Evolutionary conservation across 2,888 invertebrate genomes (phyloP), one percentile per base, ranked within the genome.

Genomic region (Dorcus parallelipipedus): DNA sequence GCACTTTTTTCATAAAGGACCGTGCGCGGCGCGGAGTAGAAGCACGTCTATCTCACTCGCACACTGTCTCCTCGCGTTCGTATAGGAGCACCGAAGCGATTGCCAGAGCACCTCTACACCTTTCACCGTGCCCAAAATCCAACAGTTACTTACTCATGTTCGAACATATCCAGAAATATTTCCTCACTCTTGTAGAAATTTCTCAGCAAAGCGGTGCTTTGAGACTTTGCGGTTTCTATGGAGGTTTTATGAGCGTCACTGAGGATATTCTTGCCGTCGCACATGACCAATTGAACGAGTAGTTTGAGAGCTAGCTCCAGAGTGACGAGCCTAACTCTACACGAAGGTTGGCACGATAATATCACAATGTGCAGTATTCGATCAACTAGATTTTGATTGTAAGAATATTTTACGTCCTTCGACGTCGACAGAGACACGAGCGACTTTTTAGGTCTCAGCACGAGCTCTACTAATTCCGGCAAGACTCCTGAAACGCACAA

Each of bases 111-210:
- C 14, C 14, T 14, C 14, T 14, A 14, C 1, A 14, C 14, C 14
- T 14, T 14, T 1, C 14, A 14, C 14, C 14, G 14, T 14, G 14
- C 14, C 1, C 14, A 14, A 14, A 14, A 14, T 14, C 14, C 14
- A 14, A 14, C 14, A 14, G 14, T 14, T 14, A 14, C 74, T 75
- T 70, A 86, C 83, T 99, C 98, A 77, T 97, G 96, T 79, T 99
- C 98, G 77, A 99, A 99, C 87, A 99, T 92, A 76, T 99, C 98
- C 58, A 98, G 81, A 80, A 99, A 99, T 70, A 98, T 95, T 73
- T 98, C 97, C 80, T 98, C 97, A 69, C 93, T 93, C 85, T 96
- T 97, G 79, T 95, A 97, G 79, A 94, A 96, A 81, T 93, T 95
- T 49, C 94, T 83, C 9, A 97, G 84, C 38, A 93, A 82, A 0